Percentiles rank a stretch among this genome's conserved stretches.
These are phyloP conservation scores for Tribolium madens DNA, from an alignment of 1,140 invertebrate genomes.

Conservation along the genomic window DNA sequence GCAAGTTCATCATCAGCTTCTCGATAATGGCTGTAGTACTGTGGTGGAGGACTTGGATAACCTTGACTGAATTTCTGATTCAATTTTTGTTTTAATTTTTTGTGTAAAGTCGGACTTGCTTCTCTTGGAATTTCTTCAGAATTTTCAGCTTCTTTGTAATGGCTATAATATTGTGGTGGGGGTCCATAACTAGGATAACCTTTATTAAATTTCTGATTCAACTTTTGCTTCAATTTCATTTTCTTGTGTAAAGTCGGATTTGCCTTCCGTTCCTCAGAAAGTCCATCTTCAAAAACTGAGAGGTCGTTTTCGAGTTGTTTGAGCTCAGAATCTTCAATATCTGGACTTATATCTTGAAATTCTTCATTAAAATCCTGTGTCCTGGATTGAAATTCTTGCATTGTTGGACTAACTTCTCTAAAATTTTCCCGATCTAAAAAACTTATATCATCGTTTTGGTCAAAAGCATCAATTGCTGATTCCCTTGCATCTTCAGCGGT, in stretches of 20 bases:
- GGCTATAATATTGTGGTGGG: neutral
- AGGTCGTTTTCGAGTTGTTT: neutral
- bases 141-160: slow-evolving; percentile 13
- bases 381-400: no score
- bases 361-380: no score
- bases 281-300: neutral
- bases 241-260: neutral
- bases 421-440: no score
- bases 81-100: neutral
- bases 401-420: no score
- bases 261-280: neutral
- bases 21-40: neutral
- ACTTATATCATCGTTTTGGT: no score
- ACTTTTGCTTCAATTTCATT: neutral
- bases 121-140: neutral
- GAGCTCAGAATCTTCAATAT: neutral
- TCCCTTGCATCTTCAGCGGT: no score
- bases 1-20: neutral
- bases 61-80: neutral
- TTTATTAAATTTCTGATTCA: neutral
- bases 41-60: neutral
- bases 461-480: no score
- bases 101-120: neutral
- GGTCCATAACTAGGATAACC: neutral
- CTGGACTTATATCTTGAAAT: no score